These are phyloP conservation scores for Bugula neritina DNA, from an alignment of 2,888 invertebrate species.

Conservation along the genomic window DNA sequence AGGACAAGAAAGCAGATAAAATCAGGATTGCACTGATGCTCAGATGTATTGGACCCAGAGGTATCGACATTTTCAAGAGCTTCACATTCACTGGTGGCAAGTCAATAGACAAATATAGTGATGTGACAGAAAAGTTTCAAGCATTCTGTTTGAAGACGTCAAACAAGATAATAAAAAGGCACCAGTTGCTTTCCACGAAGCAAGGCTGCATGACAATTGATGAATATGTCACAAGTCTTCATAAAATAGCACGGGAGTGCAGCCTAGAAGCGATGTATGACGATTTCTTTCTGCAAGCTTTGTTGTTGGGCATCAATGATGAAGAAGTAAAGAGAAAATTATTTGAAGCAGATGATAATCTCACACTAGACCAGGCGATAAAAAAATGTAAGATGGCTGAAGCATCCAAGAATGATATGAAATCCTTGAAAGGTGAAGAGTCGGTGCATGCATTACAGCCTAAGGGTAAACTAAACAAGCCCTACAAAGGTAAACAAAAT, in stretches of 20 bases:
- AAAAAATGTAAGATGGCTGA: conserved; percentile 22
- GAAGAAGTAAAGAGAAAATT: not conserved
- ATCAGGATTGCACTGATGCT: not conserved
- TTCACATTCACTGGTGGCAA: conserved; percentile 17
- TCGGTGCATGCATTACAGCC: too few relatives aligned
- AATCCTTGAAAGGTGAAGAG: not conserved
- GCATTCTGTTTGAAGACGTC: not conserved
- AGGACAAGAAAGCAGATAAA: not conserved
- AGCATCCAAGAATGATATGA: not conserved
- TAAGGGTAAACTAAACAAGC: too few relatives aligned
- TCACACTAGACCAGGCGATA: conserved; percentile 11
- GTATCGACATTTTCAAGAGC: not conserved
- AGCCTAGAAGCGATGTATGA: conserved; percentile 10
- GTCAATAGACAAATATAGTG: conserved; percentile 1
- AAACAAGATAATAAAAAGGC: conserved; percentile 11
- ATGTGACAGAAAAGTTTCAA: conserved; percentile 13
- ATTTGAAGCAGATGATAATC: conserved; percentile 10
- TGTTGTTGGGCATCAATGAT: conserved; percentile 8
- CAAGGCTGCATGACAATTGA: conserved; percentile 1
- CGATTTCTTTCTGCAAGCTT: conserved; percentile 3
- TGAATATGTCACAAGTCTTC: conserved; percentile 1
- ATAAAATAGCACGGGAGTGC: conserved; percentile 8
- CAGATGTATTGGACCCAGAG: not conserved
- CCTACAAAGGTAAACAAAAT: not conserved
- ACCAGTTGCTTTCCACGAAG: conserved; percentile 13